Base-by-base conservation (phyloP, 2,113 vertebrate genomes). In the Balaeniceps rex region DNA sequence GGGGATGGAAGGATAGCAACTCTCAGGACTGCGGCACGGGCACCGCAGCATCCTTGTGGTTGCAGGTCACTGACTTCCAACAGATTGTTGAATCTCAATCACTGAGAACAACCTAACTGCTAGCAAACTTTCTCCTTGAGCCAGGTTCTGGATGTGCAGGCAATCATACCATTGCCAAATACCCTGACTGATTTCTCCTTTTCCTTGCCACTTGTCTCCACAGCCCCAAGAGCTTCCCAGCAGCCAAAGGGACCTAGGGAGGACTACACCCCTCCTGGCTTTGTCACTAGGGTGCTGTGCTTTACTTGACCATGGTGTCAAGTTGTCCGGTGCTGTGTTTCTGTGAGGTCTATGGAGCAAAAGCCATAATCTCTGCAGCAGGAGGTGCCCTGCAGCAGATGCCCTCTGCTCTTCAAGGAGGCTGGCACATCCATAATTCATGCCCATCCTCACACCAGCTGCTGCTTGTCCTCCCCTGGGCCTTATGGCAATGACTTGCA, bases 301-400 rank as follows among this genome's bases (percentile, higher is more conserved):
- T 85, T 55, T 4, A 47, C 33, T 19, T 3, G 8, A 33, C 44
- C 44, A 10, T 4, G 4, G 58, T 0, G 0, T n/a, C 54, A 14
- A 0, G 28, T n/a, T 80, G 54, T 28, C 38, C 4, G 2, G 40
- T 38, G 10, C 13, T 28, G 40, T 61, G 76, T 61, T 57, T 66
- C 52, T 68, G 19, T 40, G 44, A 46, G 47, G 28, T 29, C 44
- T 72, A 21, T 25, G 65, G 40, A 91, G 54, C n/a, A 77, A 78
- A 55, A 52, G 54, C 47, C 47, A 6, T 80, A 3, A 1, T 66
- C 61, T 63, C 71, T 63, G 36, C 19, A 47, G 26, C 3, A 2
- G 46, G 61, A 79, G 40, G 23, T 52, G 23, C 29, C 22, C 34
- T 61, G 40, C 22, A 26, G 69, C 69, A 58, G 36, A 58, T 65